Evolutionary conservation across 1,140 invertebrate species (phyloP).

Genomic region (Drosophila kepulauana): DNA sequence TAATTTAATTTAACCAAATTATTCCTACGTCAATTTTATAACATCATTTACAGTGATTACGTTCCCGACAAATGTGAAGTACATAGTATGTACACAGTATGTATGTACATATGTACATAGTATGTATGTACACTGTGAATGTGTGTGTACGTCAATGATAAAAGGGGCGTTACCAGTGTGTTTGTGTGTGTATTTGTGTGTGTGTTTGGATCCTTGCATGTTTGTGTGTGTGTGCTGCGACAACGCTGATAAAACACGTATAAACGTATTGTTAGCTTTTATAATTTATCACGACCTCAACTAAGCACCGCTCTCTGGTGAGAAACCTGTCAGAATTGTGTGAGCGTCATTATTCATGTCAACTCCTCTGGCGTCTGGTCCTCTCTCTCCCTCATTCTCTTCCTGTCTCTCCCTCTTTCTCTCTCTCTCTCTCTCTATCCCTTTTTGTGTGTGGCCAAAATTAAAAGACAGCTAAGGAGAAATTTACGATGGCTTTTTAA

Average conservation of each 20-base stretch:
- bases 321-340: constrained; percentile 42
- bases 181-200: not conserved
- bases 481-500: constrained; percentile 34
- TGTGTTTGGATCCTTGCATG: constrained; percentile 3
- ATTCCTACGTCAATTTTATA: no score
- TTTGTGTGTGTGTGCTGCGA: constrained; percentile 20
- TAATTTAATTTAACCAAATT: no score
- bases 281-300: constrained; percentile 42
- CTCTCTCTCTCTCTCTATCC: not conserved
- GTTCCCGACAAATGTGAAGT: not conserved
- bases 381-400: not conserved
- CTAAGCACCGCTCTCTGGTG: constrained; percentile 31
- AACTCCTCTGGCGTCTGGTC: constrained; percentile 7
- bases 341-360: constrained; percentile 45
- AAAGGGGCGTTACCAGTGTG: constrained; percentile 19
- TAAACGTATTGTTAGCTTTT: constrained; percentile 42
- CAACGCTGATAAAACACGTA: constrained; percentile 43
- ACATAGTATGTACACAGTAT: no score
- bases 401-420: not conserved
- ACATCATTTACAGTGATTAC: no score
- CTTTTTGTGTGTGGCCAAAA: constrained; percentile 16
- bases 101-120: not conserved
- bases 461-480: constrained; percentile 35
- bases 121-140: no score
- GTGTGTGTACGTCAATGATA: constrained; percentile 9